Evolutionary conservation across 2,888 invertebrate species (phyloP), one percentile per base, ranked within the genome.

Genomic region (Polydrusus cervinus): DNA sequence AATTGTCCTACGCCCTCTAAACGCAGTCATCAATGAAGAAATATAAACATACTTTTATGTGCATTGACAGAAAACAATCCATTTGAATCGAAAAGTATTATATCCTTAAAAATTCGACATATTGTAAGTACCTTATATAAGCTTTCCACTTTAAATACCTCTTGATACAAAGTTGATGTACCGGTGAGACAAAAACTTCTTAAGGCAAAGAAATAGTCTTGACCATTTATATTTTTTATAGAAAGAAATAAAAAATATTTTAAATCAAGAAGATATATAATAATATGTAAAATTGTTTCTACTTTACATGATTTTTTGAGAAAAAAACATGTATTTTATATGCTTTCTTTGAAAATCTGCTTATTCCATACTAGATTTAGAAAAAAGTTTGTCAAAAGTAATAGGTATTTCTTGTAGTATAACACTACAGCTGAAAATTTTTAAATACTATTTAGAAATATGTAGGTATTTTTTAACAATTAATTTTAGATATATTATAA

Each of bases 1-100:
- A 81, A 91, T 91, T 82, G 90, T 91, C 34, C 86, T 91, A 62
- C 89, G 90, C 81, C 92, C 93, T 20, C 88, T 92, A 78, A 93
- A 92, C 86, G 81, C 84, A 45, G 82, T 84, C 51, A 88, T 89
- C 77, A 89, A 89, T 66, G 90, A 90, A 83, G 91, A 90, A 81
- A 89, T 89, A 60, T 78, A 78, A 75, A 38, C 25, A 25, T n/a
- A n/a, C 25, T 3, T 25, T 3, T 5, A 25, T 14, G 38, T 34
- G 34, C 45, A 13, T 11, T 6, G 10, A 3, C 16, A 49, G 9
- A 64, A 64, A 49, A 64, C 16, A 64, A 65, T 13, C 25, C 13
- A 10, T 18, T 40, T 34, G 20, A 60, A 60, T 60, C n/a, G 18
- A 61, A 62, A 25, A 62, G 62, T 43, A 62, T 62, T 61, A 61